These are phyloP conservation scores for Colinus virginianus DNA, from an alignment of 2,113 vertebrate species.

Conservation along the genomic window DNA sequence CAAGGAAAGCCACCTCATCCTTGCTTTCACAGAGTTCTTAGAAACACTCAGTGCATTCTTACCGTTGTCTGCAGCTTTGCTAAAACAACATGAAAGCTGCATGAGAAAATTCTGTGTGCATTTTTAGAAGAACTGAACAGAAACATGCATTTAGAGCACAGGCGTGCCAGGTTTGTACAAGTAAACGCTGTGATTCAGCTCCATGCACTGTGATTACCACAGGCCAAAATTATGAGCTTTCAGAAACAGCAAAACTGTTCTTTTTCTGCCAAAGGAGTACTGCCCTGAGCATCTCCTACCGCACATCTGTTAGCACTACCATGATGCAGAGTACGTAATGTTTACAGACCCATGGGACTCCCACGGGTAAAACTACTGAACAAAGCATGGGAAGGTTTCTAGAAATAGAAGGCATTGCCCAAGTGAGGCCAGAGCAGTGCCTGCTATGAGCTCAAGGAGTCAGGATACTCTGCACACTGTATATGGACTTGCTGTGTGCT, in stretches of 20 bases:
- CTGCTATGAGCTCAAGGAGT: background rate
- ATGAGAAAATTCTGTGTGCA: background rate
- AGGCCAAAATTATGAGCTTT: background rate
- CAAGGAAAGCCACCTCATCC: too few species aligned
- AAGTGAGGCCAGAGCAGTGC: background rate
- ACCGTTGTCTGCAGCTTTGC: background rate
- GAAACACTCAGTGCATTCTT: background rate
- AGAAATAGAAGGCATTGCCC: rapidly evolving
- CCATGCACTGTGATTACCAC: background rate
- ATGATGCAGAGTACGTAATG: background rate
- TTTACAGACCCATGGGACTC: background rate
- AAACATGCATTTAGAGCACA: background rate
- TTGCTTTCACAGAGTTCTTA: background rate
- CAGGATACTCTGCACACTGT: background rate
- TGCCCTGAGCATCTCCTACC: background rate
- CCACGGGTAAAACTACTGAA: background rate
- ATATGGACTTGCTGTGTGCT: background rate
- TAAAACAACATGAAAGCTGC: rapidly evolving
- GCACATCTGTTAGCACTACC: background rate
- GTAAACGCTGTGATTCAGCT: background rate
- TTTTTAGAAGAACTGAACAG: background rate
- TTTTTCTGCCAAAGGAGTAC: background rate
- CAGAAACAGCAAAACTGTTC: background rate
- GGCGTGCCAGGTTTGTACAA: background rate
- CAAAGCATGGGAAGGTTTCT: background rate